Evolutionary conservation across 2,888 invertebrate species (phyloP), one percentile per base, ranked within the genome.

Genomic region (Spodoptera littoralis): DNA sequence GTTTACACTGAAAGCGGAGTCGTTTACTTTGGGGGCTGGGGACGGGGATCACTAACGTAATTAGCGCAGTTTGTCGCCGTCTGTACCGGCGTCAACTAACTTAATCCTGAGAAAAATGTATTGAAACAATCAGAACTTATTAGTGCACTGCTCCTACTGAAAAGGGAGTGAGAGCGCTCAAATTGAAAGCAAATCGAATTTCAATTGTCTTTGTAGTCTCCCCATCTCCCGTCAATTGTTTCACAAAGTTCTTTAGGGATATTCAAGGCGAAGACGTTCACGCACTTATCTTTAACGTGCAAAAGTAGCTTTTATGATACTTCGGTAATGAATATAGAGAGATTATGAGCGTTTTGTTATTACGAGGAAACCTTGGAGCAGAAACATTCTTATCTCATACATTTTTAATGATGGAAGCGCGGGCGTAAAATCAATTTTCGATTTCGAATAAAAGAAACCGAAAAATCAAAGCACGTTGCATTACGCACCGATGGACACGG

Each of bases 1-100:
- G 92, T 93, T 93, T 93, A 90, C 90, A 88, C 82, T 88, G 92
- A 89, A 92, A 93, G 90, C 88, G 86, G 90, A 91, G 90, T 90
- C 90, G 93, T 93, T 92, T 92, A 88, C 90, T 92, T 91, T 86
- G 81, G 87, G 85, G 81, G 83, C 80, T 72, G 79, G 67, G 73
- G 77, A 76, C 73, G 80, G 82, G 86, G 85, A 87, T 88, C 88
- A 87, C 90, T 92, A 91, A 93, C 89, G 85, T 92, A 92, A 93
- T 94, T 93, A 92, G 90, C 83, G 73, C 86, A 89, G 88, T 88
- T 87, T 82, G 86, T 81, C 85, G 82, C 80, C 84, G 82, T 83
- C 85, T 83, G 82, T 84, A 84, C 83, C 83, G 82, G 84, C 82
- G 82, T 85, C 88, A 84, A 81, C 75, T 73, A 79, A 86, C 85